Base-by-base conservation (phyloP, 2,797 vertebrate species). In the Coregonus suidteri region DNA sequence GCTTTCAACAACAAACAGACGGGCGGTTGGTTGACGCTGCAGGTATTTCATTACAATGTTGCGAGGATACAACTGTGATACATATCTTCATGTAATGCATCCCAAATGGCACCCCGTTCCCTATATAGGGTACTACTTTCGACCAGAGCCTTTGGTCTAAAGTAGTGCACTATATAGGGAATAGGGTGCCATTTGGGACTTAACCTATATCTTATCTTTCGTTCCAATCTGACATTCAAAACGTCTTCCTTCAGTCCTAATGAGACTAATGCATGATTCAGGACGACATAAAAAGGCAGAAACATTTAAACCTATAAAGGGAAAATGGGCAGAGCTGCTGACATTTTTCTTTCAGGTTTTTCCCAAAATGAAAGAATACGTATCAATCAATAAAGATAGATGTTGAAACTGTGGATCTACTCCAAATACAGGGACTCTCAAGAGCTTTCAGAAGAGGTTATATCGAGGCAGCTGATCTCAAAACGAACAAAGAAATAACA, bases 251-350 rank as follows among this genome's bases (percentile, higher is more conserved):
- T 56, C 75, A 75, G 75, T 69, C 71, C 25, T 47, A 0, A 13
- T 75, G 73, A 64, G 2, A n/a, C 62, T 16, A 66, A 80, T 18
- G 67, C 73, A 51, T 54, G 73, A 83, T 65, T 59, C 47, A 31
- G 82, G 52, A 87, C 88, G 87, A 89, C 92, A 88, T 87, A 80
- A 82, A 81, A 78, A 67, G 79, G 79, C 69, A 53, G 77, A 70
- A 73, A 76, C 74, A 25, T 76, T 77, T 89, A 92, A 90, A 89
- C 90, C 87, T 81, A 82, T 71, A 0, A 11, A 47, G 13, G 25
- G 65, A 62, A 69, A 59, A 25, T 69, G 25, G 15, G 35, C 4
- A 2, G 18, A 41, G 13, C 1, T 35, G 13, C 3, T 25, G 5
- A 25, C 59, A n/a, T 20, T 1, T 1, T 9, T 62, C 2, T 25